Evolutionary conservation across 2,888 invertebrate species (phyloP).

Genomic region (Epinotia demarniana): DNA sequence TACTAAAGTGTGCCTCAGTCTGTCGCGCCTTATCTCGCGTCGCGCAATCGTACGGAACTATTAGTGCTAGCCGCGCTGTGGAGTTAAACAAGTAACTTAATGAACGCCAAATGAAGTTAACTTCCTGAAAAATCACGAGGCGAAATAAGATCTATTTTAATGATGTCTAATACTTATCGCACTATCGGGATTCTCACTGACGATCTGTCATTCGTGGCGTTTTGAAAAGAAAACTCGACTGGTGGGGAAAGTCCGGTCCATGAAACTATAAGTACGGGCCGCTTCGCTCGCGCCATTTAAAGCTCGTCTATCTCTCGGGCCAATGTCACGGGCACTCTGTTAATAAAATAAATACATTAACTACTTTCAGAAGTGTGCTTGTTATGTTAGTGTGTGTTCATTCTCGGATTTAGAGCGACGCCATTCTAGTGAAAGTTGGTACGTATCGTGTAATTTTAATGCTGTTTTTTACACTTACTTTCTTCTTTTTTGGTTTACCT

Average conservation of each 20-base stretch:
- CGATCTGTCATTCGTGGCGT: not conserved
- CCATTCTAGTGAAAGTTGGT: conserved; percentile 33
- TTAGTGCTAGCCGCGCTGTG: too few relatives aligned
- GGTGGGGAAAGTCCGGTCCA: conserved; percentile 77
- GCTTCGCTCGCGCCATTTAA: conserved; percentile 66
- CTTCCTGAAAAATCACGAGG: too few relatives aligned
- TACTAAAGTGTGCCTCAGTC: too few relatives aligned
- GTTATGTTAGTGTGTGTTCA: conserved; percentile 40
- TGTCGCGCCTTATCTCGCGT: too few relatives aligned
- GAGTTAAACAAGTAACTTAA: too few relatives aligned
- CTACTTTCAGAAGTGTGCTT: conserved; percentile 37
- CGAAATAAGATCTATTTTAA: too few relatives aligned
- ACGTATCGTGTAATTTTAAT: conserved; percentile 3
- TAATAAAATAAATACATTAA: conserved; percentile 1
- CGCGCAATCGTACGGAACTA: too few relatives aligned
- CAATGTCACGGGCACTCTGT: conserved; percentile 42
- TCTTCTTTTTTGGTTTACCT: too few relatives aligned
- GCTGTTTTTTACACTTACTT: not conserved
- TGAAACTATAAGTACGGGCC: conserved; percentile 80
- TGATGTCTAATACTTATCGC: not conserved
- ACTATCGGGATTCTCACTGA: not conserved
- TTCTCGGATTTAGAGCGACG: conserved; percentile 41
- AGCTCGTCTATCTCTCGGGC: conserved; percentile 55
- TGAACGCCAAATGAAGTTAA: too few relatives aligned
- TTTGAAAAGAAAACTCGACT: conserved; percentile 40